Percentiles rank a stretch among this genome's conserved stretches.
phyloP scores from a whole-genome alignment of 2,113 vertebrate genomes.

The Columba livia region DNA sequence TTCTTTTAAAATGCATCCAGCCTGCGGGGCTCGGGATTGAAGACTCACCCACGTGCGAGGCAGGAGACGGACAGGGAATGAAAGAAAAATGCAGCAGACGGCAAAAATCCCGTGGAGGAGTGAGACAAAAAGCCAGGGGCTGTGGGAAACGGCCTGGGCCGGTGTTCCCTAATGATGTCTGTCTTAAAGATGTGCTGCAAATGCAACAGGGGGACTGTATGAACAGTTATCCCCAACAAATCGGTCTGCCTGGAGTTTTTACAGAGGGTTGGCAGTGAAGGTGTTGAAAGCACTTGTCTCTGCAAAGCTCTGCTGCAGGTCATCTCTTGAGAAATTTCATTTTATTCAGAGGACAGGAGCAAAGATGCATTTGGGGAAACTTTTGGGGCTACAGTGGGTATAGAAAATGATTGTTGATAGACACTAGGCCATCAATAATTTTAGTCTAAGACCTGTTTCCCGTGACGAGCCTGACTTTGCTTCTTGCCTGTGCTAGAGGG shows the following conservation, averaged over 20 bases:
- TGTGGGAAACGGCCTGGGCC: background rate
- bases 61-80: background rate
- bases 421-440: rapidly evolving
- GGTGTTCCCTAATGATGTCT: background rate
- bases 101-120: background rate
- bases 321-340: background rate
- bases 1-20: background rate
- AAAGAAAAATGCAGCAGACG: background rate
- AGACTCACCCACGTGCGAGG: background rate
- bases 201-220: rapidly evolving
- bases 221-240: rapidly evolving
- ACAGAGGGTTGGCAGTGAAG: rapidly evolving
- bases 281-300: rapidly evolving
- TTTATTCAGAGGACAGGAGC: background rate
- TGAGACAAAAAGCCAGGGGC: background rate
- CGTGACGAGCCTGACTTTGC: background rate
- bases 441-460: background rate
- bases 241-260: rapidly evolving
- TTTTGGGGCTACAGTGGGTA: background rate
- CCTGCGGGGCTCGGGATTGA: background rate
- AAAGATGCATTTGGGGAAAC: background rate
- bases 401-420: background rate
- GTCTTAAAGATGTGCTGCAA: background rate
- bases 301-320: background rate
- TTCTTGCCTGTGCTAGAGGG: too few species aligned